A percentile compares a stretch with the other conserved stretches of the same genome.
phyloP scores from a whole-genome alignment of 2,888 invertebrate species.

The Eustalomyia histrio region DNA sequence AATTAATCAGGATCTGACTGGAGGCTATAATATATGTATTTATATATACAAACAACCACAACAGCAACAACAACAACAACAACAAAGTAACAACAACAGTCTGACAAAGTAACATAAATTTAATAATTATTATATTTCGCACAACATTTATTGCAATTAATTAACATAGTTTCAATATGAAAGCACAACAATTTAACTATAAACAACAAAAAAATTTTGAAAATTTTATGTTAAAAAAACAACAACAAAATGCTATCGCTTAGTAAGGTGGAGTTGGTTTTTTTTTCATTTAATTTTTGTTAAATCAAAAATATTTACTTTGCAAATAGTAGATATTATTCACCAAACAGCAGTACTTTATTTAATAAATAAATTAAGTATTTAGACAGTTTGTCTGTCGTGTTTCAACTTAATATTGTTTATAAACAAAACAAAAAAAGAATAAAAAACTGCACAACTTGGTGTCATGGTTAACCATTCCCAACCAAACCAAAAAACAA shows the following conservation, averaged over 20 bases:
- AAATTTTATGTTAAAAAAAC: not conserved
- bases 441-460: conserved; percentile 45
- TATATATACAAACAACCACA: conserved; percentile 13
- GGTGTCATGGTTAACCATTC: conserved; percentile 52
- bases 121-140: conserved; percentile 51
- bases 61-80: conserved; percentile 7
- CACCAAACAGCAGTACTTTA: conserved; percentile 16
- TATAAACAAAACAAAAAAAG: conserved; percentile 2
- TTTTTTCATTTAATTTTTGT: not conserved
- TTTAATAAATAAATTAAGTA: conserved; percentile 43
- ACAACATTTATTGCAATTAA: conserved; percentile 54
- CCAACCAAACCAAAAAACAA: conserved; percentile 7
- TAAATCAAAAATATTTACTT: conserved; percentile 20
- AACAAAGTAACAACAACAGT: conserved; percentile 21
- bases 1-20: conserved; percentile 60
- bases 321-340: not conserved
- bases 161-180: conserved; percentile 39
- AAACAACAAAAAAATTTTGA: not conserved
- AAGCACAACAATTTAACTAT: conserved; percentile 30
- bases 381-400: conserved; percentile 47
- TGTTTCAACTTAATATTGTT: conserved; percentile 23
- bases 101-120: conserved; percentile 44
- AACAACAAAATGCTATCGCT: too few relatives aligned
- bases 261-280: conserved; percentile 44
- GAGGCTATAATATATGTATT: conserved; percentile 47